phyloP scores from a whole-genome alignment of 2,888 invertebrate species.

The Euplexia lucipara region DNA sequence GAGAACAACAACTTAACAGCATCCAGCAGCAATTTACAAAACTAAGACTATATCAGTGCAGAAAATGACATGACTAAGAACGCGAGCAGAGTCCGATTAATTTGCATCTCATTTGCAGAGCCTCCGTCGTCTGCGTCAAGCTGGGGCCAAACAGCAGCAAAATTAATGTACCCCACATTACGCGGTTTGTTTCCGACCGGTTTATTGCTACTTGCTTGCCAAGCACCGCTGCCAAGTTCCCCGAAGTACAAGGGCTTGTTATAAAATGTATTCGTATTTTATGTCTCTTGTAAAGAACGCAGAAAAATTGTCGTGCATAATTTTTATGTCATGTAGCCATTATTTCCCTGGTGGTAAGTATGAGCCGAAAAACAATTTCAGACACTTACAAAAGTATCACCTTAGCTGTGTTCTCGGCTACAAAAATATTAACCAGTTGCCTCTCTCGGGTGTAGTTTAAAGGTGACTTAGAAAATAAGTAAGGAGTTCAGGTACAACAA shows the following conservation, averaged over 20 bases:
- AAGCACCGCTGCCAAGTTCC: constrained; percentile 55
- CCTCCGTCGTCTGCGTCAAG: constrained; percentile 40
- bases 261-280: constrained; percentile 41
- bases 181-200: constrained; percentile 52
- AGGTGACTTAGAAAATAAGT: constrained; percentile 6
- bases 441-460: constrained; percentile 35
- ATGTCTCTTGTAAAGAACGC: constrained; percentile 16
- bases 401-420: constrained; percentile 18
- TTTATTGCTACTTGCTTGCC: constrained; percentile 59
- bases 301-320: constrained; percentile 37
- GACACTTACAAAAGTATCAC: constrained; percentile 42
- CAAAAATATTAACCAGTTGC: constrained; percentile 32
- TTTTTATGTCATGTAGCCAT: constrained; percentile 39
- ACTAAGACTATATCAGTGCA: constrained; percentile 47
- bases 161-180: constrained; percentile 60
- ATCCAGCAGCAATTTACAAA: constrained; percentile 53
- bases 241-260: constrained; percentile 42
- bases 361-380: constrained; percentile 46
- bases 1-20: constrained; percentile 28
- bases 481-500: background rate
- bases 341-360: constrained; percentile 52
- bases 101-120: constrained; percentile 65
- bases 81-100: constrained; percentile 57
- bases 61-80: constrained; percentile 59
- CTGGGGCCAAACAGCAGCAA: constrained; percentile 43